Base-by-base conservation (phyloP, 1,140 invertebrate species). In the Danaus plexippus region DNA sequence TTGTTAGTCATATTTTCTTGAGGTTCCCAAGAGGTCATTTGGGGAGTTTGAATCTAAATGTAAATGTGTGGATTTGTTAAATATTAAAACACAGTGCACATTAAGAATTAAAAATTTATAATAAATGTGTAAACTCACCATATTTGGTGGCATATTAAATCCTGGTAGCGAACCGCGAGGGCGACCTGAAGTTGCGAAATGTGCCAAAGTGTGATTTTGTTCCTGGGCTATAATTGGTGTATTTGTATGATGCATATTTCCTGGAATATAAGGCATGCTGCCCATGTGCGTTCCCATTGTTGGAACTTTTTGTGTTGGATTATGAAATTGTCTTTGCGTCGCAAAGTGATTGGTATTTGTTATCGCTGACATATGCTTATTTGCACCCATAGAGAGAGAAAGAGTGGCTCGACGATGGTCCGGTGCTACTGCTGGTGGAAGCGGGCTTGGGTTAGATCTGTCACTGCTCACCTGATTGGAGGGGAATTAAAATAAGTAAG, bases 231-330 rank as follows among this genome's bases (percentile, higher is more conserved):
- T 48, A 9, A 61, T 54, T 43, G 66, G 56, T 43, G 67, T 50
- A 43, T 62, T 47, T 12, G 66, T 22, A n/a, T 73, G 68, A 51
- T 67, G 71, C 52, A 72, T 61, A 18, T 66, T 62, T 18, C 71
- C 67, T 11, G 73, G 73, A n/a, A 85, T 58, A 52, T 76, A 82
- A 40, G 80, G 82, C 79, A 82, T 75, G 52, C 78, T 80, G 47
- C 77, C 79, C 40, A 83, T 47, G 42, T 79, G 78, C 9, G 68
- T 15, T 32, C 67, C 51, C 11, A 64, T 54, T 9, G 61, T 68
- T 11, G 67, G 60, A 7, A 67, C 47, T 54, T 47, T 74, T 61
- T 44, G 63, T 40, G 72, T 75, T 12, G 68, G 59, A 48, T 80
- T 70, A 11, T 71, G 71, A 10, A 78, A 63, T 50, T 64, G 72